Conservation (phyloP, 2,888 invertebrate species). For the Spatulosminthurus flaviceps region DNA sequence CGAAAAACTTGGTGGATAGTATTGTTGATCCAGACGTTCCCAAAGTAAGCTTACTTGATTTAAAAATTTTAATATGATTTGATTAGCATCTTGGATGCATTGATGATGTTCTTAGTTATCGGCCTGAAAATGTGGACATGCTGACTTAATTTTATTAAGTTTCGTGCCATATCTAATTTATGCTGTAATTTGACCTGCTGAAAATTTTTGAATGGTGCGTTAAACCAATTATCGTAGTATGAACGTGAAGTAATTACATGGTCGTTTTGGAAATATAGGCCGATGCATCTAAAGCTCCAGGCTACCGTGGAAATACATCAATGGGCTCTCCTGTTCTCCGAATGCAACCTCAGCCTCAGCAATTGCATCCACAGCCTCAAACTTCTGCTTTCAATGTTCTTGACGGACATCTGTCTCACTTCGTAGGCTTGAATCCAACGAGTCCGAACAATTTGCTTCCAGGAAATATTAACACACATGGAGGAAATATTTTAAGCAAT, state of each 20-base stretch:
- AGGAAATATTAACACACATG: neutral
- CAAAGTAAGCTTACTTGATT: neutral
- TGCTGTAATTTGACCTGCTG: slow-evolving; percentile 14
- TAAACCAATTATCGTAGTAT: no score
- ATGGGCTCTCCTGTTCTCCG: slow-evolving; percentile 61
- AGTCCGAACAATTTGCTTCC: slow-evolving; percentile 27
- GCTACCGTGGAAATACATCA: slow-evolving; percentile 77
- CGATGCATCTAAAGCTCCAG: slow-evolving; percentile 90
- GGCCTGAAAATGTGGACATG: slow-evolving; percentile 3
- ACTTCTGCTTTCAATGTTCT: slow-evolving; percentile 20
- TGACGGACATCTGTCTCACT: slow-evolving; percentile 38
- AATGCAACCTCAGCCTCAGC: slow-evolving; percentile 53
- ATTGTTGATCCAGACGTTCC: neutral
- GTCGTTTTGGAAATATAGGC: slow-evolving; percentile 68
- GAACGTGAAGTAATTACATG: no score
- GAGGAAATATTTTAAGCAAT: slow-evolving; percentile 23
- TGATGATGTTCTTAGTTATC: slow-evolving; percentile 23
- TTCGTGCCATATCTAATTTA: neutral
- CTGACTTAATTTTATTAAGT: neutral
- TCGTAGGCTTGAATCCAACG: slow-evolving; percentile 29
- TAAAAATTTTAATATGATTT: no score
- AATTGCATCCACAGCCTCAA: neutral
- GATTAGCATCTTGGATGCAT: neutral
- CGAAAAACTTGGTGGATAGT: slow-evolving; percentile 20
- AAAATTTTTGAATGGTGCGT: neutral